Evolutionary conservation across 2,797 vertebrate species (phyloP).

Genomic region (Hippopotamyrus pictus): DNA sequence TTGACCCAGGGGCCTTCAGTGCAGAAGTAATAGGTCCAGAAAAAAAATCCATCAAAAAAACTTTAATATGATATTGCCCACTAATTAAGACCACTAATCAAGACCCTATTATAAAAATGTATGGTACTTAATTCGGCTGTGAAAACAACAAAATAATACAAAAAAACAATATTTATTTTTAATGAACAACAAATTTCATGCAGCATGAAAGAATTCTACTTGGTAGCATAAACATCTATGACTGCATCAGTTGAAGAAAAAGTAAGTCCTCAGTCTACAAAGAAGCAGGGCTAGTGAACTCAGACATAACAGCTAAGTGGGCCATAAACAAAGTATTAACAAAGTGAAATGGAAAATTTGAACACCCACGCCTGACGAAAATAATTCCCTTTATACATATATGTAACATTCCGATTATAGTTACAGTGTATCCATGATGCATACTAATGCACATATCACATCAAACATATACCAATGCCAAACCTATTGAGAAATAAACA

Average conservation of each 20-base stretch:
- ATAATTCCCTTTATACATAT: not conserved
- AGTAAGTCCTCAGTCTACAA: not conserved
- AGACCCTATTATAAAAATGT: not conserved
- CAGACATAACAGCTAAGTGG: not conserved
- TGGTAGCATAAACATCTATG: not conserved
- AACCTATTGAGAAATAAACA: not conserved
- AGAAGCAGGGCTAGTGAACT: not conserved
- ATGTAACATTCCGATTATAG: not conserved
- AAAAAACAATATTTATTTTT: not conserved
- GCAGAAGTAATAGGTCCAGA: not conserved
- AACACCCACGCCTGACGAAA: not conserved
- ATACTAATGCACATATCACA: not conserved
- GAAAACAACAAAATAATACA: not conserved
- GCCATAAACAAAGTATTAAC: not conserved
- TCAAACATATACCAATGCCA: not conserved
- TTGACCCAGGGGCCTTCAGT: not conserved
- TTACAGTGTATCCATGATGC: not conserved
- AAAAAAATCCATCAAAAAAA: not conserved
- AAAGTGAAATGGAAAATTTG: not conserved
- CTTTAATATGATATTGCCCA: not conserved
- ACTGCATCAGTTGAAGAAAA: not conserved
- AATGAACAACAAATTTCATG: not conserved
- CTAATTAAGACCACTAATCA: not conserved
- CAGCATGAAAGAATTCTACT: not conserved
- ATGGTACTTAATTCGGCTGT: not conserved